These are phyloP conservation scores for Himalopsyche kuldschensis DNA, from an alignment of 2,888 invertebrate species.

Conservation along the genomic window DNA sequence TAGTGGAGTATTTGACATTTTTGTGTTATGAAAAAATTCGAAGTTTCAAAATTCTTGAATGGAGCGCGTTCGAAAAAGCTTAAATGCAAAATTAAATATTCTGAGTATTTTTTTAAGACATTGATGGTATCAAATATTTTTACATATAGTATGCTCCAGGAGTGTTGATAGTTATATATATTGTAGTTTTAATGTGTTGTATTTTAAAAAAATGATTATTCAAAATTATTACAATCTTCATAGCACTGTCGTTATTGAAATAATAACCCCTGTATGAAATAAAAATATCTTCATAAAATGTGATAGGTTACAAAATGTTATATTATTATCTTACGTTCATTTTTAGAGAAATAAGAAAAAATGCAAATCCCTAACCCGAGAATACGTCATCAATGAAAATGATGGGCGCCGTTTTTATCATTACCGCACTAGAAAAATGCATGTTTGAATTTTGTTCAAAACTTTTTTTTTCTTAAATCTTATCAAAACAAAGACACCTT, in stretches of 20 bases:
- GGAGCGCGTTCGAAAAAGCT: background rate
- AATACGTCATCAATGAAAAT: background rate
- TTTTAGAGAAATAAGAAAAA: background rate
- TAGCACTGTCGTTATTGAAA: background rate
- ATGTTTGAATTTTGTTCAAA: too few relatives aligned
- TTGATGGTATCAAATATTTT: background rate
- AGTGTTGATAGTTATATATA: background rate
- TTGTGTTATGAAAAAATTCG: background rate
- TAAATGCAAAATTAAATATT: background rate
- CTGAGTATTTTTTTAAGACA: background rate
- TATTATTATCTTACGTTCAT: background rate
- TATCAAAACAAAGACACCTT: too few relatives aligned
- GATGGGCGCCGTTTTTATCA: too few relatives aligned
- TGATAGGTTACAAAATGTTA: background rate
- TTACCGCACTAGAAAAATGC: too few relatives aligned
- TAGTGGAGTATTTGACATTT: slow-evolving; percentile 12
- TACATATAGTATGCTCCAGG: background rate
- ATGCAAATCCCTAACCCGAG: background rate
- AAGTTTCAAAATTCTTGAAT: background rate
- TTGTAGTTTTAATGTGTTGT: background rate
- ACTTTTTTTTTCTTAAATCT: too few relatives aligned
- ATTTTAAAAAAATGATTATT: background rate
- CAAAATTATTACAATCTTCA: slow-evolving; percentile 1
- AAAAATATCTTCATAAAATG: slow-evolving; percentile 1
- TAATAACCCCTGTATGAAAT: slow-evolving; percentile 1